Base-by-base conservation (phyloP, 2,113 vertebrate species). In the Silurus glanis region DNA sequence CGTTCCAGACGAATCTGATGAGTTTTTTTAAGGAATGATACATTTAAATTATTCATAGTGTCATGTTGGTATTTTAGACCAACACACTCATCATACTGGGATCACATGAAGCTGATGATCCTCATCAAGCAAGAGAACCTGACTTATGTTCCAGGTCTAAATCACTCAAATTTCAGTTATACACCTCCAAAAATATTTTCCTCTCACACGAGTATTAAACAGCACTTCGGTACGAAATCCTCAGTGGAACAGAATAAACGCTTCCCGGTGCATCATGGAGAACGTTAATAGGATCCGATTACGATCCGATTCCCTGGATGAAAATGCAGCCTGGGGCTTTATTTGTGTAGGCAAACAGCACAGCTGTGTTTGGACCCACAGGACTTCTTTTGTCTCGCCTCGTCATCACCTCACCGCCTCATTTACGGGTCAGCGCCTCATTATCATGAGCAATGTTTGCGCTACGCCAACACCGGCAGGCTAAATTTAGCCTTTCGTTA, bases 281-380 rank as follows among this genome's bases (percentile, higher is more conserved):
- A 85, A 82, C 80, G 53, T 87, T 88, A 87, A 76, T 81, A 62
- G n/a, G 75, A 85, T 80, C 83, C 19, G 78, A 80, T 80, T 79
- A 85, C 78, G 85, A 90, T 85, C 85, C 59, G 14, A 64, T 64
- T 61, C 37, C 55, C 82, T 81, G 86, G 51, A 49, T 72, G 58
- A 51, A 79, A 80, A 74, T 83, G 53, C 59, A 84, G 45, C 64
- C 64, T 56, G 69, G 66, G 56, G 74, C 59, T 64, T 28, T 74
- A 85, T 64, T 49, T 23, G 75, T 21, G 71, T n/a, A 47, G 83
- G 45, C 49, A 16, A 72, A 37, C 28, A 80, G 58, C 74, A 85
- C 88, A 89, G 83, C 88, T 89, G 88, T 80, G 86, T 79, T 87
- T 83, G 17, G 66, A 56, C 78, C 83, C 85, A 82, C 6, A 82